Base-by-base conservation (phyloP, 2,113 vertebrate genomes). In the Anguilla rostrata region DNA sequence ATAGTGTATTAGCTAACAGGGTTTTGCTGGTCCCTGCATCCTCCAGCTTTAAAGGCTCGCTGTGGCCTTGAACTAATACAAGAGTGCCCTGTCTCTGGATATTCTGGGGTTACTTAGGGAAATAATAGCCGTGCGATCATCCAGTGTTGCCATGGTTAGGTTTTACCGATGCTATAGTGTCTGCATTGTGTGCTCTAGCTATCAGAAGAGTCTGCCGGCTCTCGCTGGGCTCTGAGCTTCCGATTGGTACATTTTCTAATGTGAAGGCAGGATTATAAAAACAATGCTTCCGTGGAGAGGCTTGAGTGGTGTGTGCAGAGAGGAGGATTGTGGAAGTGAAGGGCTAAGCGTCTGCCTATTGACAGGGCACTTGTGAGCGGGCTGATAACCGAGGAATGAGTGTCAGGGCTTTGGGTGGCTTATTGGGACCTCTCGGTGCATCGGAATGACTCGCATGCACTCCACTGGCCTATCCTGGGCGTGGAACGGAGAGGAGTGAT, bases 261-360 rank as follows among this genome's bases (percentile, higher is more conserved):
- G n/a, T 34, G 40, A 46, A 82, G 46, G 26, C 81, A 82, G 81
- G 41, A 53, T 49, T 82, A 40, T 18, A 82, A 26, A 81, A 39
- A 80, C 78, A 80, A 41, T 41, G 39, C 18, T 80, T 80, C 39
- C 40, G 9, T 22, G 78, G 78, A 80, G 78, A 80, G 39, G 15
- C 78, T 39, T 2, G 39, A 41, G 78, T 18, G 78, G 39, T 15
- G 78, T 39, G 34, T 22, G 39, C 82, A 34, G 82, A 83, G 46
- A 83, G 82, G 82, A 9, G 29, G 46, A 53, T 83, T 56, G 46
- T 83, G 46, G 53, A 22, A 57, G 82, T 29, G 46, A 57, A 53
- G 20, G 82, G 46, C 82, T 56, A 83, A 83, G 82, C 29, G 53
- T 40, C 79, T 81, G 39, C 4, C 39, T 81, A 43, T 81, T 81